These are phyloP conservation scores for Drosophila kambysellisi DNA, from an alignment of 2,888 invertebrate species.

Conservation along the genomic window DNA sequence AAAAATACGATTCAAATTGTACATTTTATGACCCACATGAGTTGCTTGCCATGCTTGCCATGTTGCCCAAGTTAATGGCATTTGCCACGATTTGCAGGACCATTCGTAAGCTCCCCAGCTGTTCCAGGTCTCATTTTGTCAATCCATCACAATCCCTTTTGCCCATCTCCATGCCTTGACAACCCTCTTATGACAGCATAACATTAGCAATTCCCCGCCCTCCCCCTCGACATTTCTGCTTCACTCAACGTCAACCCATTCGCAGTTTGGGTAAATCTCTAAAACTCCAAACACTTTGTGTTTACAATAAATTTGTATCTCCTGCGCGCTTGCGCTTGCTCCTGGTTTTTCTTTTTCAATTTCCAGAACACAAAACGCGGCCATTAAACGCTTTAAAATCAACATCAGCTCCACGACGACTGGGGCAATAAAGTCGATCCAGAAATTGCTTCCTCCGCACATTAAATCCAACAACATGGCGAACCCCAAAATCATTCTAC, in stretches of 20 bases:
- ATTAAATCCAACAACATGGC: constrained; percentile 67
- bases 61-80: constrained; percentile 8
- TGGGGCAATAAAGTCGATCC: constrained; percentile 78
- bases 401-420: constrained; percentile 69
- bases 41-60: neutral
- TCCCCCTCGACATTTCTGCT: neutral
- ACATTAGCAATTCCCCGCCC: constrained; percentile 4
- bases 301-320: constrained; percentile 58
- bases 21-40: constrained; percentile 6
- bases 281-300: constrained; percentile 72
- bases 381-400: constrained; percentile 79
- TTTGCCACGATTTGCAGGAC: constrained; percentile 1
- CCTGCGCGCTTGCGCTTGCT: constrained; percentile 13
- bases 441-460: constrained; percentile 75
- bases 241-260: constrained; percentile 24
- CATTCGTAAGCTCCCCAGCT: constrained; percentile 25
- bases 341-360: constrained; percentile 64
- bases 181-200: constrained; percentile 40
- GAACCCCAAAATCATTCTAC: constrained; percentile 58
- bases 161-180: constrained; percentile 3
- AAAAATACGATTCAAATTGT: neutral
- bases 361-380: constrained; percentile 56
- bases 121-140: constrained; percentile 33
- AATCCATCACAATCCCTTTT: constrained; percentile 57
- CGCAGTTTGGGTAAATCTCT: constrained; percentile 57